Percentiles rank a stretch among this genome's conserved stretches.
These are phyloP conservation scores for Brachycybe producta DNA, from an alignment of 2,888 invertebrate genomes.

Conservation along the genomic window DNA sequence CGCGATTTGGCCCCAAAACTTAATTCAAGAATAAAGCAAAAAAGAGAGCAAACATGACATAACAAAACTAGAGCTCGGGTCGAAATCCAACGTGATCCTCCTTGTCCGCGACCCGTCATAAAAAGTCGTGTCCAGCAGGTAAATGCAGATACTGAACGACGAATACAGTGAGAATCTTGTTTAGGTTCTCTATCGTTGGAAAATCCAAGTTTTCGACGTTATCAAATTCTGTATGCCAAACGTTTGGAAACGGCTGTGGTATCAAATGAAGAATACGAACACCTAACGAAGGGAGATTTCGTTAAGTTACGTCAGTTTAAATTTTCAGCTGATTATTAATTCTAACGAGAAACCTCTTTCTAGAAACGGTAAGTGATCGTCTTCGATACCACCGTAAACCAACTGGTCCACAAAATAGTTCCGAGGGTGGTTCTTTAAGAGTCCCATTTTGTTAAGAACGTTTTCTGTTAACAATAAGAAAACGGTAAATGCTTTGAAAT, in stretches of 20 bases:
- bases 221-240: conserved; percentile 80
- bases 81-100: no score
- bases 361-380: conserved; percentile 79
- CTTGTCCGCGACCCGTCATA: conserved; percentile 13
- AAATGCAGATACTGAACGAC: conserved; percentile 65
- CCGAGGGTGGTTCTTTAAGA: conserved; percentile 20
- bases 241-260: conserved; percentile 72
- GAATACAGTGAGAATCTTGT: conserved; percentile 75
- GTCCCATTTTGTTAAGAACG: conserved; percentile 25
- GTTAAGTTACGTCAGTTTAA: no score
- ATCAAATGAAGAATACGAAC: conserved; percentile 88
- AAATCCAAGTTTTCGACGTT: conserved; percentile 61
- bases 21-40: no score
- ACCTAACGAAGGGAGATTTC: conserved; percentile 59
- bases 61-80: no score
- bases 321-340: no score
- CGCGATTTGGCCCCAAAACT: no score
- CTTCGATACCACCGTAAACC: conserved; percentile 58
- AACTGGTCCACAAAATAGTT: conserved; percentile 23
- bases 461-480: conserved; percentile 27
- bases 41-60: no score
- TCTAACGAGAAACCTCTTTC: no score
- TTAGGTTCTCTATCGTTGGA: conserved; percentile 77
- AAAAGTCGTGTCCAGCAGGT: not conserved
- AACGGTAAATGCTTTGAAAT: no score